phyloP scores from a whole-genome alignment of 2,797 vertebrate genomes.

The Tinamus major region DNA sequence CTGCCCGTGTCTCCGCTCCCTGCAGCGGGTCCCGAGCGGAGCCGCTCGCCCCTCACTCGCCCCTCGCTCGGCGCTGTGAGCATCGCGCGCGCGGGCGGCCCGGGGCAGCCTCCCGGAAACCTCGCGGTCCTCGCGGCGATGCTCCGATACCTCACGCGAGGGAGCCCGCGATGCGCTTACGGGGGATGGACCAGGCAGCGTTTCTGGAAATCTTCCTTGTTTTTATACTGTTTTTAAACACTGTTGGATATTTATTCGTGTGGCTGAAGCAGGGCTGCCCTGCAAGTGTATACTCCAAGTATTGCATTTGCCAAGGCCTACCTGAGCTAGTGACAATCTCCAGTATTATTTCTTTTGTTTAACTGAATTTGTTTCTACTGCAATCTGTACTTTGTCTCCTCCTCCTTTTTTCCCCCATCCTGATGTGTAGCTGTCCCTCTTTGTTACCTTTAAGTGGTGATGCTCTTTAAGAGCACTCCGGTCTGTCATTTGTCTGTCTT shows the following conservation, averaged over 20 bases:
- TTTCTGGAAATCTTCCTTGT: neutral
- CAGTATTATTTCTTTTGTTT: slow-evolving; percentile 60
- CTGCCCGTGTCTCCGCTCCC: neutral
- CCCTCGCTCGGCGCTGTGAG: neutral
- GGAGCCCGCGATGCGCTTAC: neutral
- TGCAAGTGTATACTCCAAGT: neutral
- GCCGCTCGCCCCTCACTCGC: accelerated
- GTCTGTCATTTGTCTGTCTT: neutral
- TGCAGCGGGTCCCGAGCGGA: neutral
- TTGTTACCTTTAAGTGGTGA: neutral
- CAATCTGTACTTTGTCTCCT: neutral
- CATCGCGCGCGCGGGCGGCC: too few species aligned
- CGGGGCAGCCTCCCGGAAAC: too few species aligned
- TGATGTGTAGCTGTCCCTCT: neutral
- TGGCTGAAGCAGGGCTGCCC: slow-evolving; percentile 24
- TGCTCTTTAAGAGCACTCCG: neutral
- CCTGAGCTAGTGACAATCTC: slow-evolving; percentile 28
- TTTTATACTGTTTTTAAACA: neutral
- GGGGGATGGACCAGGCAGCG: neutral
- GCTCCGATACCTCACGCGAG: too few species aligned
- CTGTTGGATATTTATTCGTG: slow-evolving; percentile 33
- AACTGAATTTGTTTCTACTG: neutral
- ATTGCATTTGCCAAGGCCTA: slow-evolving; percentile 28
- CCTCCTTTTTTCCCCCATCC: neutral
- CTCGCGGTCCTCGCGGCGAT: too few species aligned